Evolutionary conservation across 2,888 invertebrate genomes (phyloP), one percentile per base, ranked within the genome.

Genomic region (Agrilus cyanescens): DNA sequence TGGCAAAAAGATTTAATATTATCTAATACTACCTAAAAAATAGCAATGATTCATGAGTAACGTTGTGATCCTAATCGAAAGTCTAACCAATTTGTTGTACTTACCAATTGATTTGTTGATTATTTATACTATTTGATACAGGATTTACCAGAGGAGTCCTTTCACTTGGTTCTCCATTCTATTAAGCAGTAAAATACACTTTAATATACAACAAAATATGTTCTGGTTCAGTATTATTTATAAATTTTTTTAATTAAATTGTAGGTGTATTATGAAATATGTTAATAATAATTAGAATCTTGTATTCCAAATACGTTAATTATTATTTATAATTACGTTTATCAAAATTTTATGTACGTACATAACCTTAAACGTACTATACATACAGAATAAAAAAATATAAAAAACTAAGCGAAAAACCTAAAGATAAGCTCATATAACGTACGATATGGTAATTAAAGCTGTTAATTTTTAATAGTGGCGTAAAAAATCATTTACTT

Each of bases 131-230:
- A 59, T 80, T 85, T 56, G 80, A 78, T 32, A 80, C 78, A 18
- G 86, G 82, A 68, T 87, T 85, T 42, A 80, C 79, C 43, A 89
- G 72, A 59, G 83, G 86, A 16, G 88, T 86, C 51, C 86, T 71
- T 66, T 89, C 88, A 57, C 80, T 85, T 7, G 69, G 67, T 54
- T 77, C 76, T n/a, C 71, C 73, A 49, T 64, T 63, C 76, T 76
- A 52, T 12, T 61, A 59, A 55, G 52, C 48, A 32, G 41, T 38
- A 14, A 33, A 25, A 47, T 39, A 37, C 14, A 38, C 32, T 33
- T 18, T 45, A 40, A 36, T 38, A 32, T 41, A 25, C 36, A 35
- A 43, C n/a, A 46, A 31, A 32, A 38, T 40, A 39, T 20, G 46
- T 41, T 45, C 31, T 37, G 15, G 15, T n/a, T n/a, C n/a, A n/a